Base-by-base conservation (phyloP, 2,888 invertebrate genomes). In the Acronicta leporina region DNA sequence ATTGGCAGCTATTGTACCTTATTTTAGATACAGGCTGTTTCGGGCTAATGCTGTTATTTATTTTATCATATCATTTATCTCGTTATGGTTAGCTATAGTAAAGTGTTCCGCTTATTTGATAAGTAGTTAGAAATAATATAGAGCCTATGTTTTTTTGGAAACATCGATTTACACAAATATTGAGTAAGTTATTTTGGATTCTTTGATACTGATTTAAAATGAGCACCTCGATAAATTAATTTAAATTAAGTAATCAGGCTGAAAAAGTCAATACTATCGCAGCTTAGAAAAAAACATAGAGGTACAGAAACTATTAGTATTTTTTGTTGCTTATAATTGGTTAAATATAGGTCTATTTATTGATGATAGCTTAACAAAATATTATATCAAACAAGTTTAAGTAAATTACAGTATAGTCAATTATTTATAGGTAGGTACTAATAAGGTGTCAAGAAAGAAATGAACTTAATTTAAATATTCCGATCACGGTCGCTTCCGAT, bases 41-140 rank as follows among this genome's bases (percentile, higher is more conserved):
- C 8, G 16, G 51, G 51, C 43, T 46, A 64, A 52, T 48, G 27
- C 49, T 50, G 27, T 65, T n/a, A n/a, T n/a, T n/a, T n/a, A n/a
- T n/a, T n/a, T 68, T 71, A 67, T 68, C 25, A 35, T 33, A 40
- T 53, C 16, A 57, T 43, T 35, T 57, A 15, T 38, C 11, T 46
- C n/a, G 25, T 27, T 20, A 47, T 14, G 27, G 42, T 33, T 53
- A 62, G 14, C 14, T 40, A 50, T 27, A 40, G n/a, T n/a, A 0
- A 33, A 38, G 9, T 43, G 35, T 43, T 30, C 16, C 16, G 38
- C 50, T 41, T 52, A 48, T 42, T 54, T 27, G 25, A 9, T 20
- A 14, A 25, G 7, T 9, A 9, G 7, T 20, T 59, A 40, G 40
- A n/a, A 54, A 64, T 7, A 64, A 53, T 42, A 61, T 45, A 25